These are phyloP conservation scores for Heliconius nattereri DNA, from an alignment of 1,140 invertebrate genomes.

Conservation along the genomic window DNA sequence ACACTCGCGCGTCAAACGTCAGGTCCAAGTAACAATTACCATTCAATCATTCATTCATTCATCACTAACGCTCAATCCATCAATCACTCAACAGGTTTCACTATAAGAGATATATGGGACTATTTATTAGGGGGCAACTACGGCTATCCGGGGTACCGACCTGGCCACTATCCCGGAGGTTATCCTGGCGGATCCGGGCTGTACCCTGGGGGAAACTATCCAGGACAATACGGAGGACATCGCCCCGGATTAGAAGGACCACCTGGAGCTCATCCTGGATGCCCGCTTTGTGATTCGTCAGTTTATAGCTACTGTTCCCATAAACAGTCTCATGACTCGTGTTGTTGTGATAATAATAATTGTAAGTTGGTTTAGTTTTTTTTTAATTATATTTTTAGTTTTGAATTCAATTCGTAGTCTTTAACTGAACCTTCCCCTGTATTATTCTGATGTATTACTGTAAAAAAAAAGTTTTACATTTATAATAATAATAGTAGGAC, in stretches of 20 bases:
- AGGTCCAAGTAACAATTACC: conserved; percentile 16
- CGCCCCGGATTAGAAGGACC: conserved; percentile 56
- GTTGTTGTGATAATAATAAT: conserved; percentile 84
- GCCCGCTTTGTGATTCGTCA: conserved; percentile 87
- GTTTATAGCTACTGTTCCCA: conserved; percentile 88
- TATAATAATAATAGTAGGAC: too few relatives aligned
- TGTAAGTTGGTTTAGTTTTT: conserved; percentile 72
- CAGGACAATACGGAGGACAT: conserved; percentile 50
- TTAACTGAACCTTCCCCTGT: too few relatives aligned
- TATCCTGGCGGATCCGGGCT: conserved; percentile 44
- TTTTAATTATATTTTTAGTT: not conserved
- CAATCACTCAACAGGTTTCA: conserved; percentile 68
- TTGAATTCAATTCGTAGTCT: not conserved
- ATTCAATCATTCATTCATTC: conserved; percentile 30
- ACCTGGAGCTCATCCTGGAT: conserved; percentile 77
- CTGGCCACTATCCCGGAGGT: conserved; percentile 44
- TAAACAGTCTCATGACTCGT: conserved; percentile 88
- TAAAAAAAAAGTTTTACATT: too few relatives aligned
- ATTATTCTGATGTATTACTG: too few relatives aligned
- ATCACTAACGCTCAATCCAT: conserved; percentile 46
- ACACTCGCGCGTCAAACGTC: not conserved
- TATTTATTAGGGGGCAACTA: conserved; percentile 66
- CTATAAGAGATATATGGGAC: conserved; percentile 71
- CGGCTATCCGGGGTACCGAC: conserved; percentile 50
- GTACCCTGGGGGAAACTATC: conserved; percentile 51